Evolutionary conservation across 2,797 vertebrate species (phyloP).

Genomic region (Characodon lateralis): DNA sequence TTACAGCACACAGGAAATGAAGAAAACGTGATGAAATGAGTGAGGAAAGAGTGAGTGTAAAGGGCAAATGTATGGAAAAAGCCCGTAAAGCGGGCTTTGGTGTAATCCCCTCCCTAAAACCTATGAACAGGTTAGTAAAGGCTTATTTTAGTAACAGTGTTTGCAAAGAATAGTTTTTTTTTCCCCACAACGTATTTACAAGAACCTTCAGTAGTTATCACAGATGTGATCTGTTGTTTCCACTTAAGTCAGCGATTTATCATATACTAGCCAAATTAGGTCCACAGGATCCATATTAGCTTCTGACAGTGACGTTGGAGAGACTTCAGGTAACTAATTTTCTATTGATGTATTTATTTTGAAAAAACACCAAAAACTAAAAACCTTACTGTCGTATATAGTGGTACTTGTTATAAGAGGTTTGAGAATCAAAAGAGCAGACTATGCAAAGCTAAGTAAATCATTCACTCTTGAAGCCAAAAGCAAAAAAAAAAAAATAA

Average conservation of each 20-base stretch:
- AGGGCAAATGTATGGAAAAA: conserved; percentile 20
- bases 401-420: neutral
- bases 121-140: neutral
- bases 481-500: neutral
- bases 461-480: neutral
- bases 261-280: neutral
- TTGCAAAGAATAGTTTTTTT: neutral
- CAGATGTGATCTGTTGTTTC: neutral
- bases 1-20: conserved; percentile 74
- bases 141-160: neutral
- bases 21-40: conserved; percentile 69
- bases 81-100: neutral
- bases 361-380: neutral
- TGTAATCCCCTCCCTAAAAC: neutral
- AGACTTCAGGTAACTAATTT: neutral
- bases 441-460: neutral
- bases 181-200: neutral
- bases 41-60: conserved; percentile 46
- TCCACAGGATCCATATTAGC: neutral
- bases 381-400: neutral
- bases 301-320: neutral
- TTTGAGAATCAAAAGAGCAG: neutral
- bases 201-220: neutral
- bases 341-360: neutral
- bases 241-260: neutral